Evolutionary conservation across 2,888 invertebrate species (phyloP), one percentile per base, ranked within the genome.

Genomic region (Epistrophe eligans): DNA sequence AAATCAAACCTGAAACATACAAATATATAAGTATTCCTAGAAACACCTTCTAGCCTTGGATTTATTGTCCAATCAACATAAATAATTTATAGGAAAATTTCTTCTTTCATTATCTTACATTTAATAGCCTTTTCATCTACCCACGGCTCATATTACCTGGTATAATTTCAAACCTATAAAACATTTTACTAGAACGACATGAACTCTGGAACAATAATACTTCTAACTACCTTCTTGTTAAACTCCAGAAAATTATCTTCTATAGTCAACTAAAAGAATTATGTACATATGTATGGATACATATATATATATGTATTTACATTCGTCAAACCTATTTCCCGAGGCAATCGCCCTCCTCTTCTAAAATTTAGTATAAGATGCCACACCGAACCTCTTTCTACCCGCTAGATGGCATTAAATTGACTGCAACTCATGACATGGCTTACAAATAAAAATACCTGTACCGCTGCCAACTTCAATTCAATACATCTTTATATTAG

Each of bases 361-460:
- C n/a, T 50, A 19, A 70, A 11, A 11, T 55, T 40, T 19, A 15
- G 13, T 52, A 70, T 15, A 19, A 15, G 55, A 55, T 70, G n/a
- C 52, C 52, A 15, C 38, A 52, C 1, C 38, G 17, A 52, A 43
- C 55, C 52, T 55, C 70, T 28, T 19, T 40, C 28, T 28, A 70
- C 28, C 70, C 52, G 70, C 70, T 40, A 55, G 40, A 70, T 70
- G 52, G 55, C 70, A 70, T 70, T 55, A 55, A 70, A 55, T 70
- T 70, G 50, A 52, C 67, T 52, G 28, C 52, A 50, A 52, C 38
- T 35, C 67, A 45, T 43, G 62, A 43, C 64, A 64, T 48, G 48
- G 48, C 66, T 48, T 17, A 48, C 66, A 48, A 48, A 66, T 66
- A 66, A 66, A 67, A 67, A 67, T 35, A 55, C 60, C 17, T 45